Conservation (phyloP, 1,140 invertebrate species). For the Gonatopus flavifemur region DNA sequence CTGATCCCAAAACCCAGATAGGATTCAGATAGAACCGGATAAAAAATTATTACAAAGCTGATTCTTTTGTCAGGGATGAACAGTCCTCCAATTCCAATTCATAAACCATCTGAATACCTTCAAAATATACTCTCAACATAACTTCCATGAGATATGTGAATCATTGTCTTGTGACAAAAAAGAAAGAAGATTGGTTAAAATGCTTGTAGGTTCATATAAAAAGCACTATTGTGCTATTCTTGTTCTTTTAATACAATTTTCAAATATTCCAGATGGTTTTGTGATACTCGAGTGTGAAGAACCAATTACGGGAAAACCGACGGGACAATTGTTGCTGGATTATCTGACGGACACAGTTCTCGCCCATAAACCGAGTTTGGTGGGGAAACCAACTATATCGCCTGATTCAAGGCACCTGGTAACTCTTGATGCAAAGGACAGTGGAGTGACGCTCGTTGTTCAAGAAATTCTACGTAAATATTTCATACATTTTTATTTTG, state of each 20-base stretch:
- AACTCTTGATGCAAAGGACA: slow-evolving; percentile 64
- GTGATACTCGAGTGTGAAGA: slow-evolving; percentile 74
- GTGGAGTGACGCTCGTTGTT: slow-evolving; percentile 71
- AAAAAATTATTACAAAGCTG: no score
- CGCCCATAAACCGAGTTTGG: slow-evolving; percentile 64
- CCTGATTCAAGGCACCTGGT: slow-evolving; percentile 74
- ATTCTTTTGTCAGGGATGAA: no score
- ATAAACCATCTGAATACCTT: neutral
- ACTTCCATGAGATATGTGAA: no score
- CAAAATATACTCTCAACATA: no score
- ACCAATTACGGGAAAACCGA: slow-evolving; percentile 64
- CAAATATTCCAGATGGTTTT: slow-evolving; percentile 66
- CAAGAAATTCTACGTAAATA: slow-evolving; percentile 68
- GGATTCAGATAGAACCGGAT: no score
- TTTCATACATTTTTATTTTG: neutral
- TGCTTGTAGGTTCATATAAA: no score
- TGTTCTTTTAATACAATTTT: neutral
- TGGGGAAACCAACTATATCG: slow-evolving; percentile 70
- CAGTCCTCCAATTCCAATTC: no score
- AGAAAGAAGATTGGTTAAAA: no score
- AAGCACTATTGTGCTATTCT: no score
- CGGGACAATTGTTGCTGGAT: slow-evolving; percentile 74
- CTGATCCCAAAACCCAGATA: no score
- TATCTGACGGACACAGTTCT: slow-evolving; percentile 77
- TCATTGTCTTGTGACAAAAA: no score